Evolutionary conservation across 2,113 vertebrate genomes (phyloP), one percentile per base, ranked within the genome.

Genomic region (Zosterops lateralis): DNA sequence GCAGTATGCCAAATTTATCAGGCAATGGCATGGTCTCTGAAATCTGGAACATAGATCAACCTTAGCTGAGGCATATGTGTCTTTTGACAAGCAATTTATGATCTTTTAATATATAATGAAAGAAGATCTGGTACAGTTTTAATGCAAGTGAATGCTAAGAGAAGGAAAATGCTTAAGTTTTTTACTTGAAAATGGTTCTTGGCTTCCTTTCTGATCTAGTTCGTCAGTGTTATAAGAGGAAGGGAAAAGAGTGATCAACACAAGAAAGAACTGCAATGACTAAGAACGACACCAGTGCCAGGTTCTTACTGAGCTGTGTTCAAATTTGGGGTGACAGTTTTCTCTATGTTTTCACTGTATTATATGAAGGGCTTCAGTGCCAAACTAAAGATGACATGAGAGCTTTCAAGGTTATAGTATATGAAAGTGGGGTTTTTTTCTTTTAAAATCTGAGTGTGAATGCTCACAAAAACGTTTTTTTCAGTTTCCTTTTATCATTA

Each of bases 351-450:
- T 90, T 65, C 16, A 11, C 79, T 92, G 42, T 73, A 51, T 73
- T 80, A 17, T 80, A 79, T 42, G 79, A 86, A 90, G 90, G 32
- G 38, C 58, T 96, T 87, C 67, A 83, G n/a, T 73, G 92, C 45
- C 82, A 87, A 38, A 70, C 68, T 76, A 34, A 70, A 85, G 64
- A 83, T 1, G 1, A 94, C n/a, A 3, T 51, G 38, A 85, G 45
- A 83, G 17, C 31, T 79, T 88, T 89, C 57, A 85, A 65, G 45
- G 32, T 87, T 79, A 42, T 42, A 48, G 47, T 54, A 62, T 7
- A 57, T 5, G 44, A 47, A 70, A 84, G 36, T 36, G 2, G 44
- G 17, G 17, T 0, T 13, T 7, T 42, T 42, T 78, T 89, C 29
- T 68, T 68, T 77, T 45, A 32, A 86, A 42, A 74, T 40, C 28